Base-by-base conservation (phyloP, 2,113 vertebrate species). In the Pseudopipra pipra region DNA sequence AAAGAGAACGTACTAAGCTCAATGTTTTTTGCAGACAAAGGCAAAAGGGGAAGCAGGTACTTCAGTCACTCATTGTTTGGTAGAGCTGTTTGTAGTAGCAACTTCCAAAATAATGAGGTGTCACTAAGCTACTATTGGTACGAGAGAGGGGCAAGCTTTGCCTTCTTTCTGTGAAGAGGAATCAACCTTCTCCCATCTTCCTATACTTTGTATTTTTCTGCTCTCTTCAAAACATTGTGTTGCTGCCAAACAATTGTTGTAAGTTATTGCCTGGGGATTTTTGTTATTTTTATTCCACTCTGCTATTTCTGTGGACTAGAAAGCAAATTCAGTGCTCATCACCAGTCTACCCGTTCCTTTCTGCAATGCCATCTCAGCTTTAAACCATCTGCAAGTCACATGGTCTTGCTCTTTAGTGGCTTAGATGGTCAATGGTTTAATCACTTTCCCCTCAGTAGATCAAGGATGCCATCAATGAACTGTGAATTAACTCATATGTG, bases 91-190 rank as follows among this genome's bases (percentile, higher is more conserved):
- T 91, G 95, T 88, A 92, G 93, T 49, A 86, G 73, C 66, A 84
- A 52, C 89, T 91, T 93, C 87, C 80, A 75, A 93, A 95, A 93
- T 95, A 95, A 95, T 92, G 94, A 96, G 89, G 66, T 91, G 94
- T 92, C 95, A 87, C 73, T 70, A 8, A 51, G 35, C 77, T 72
- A 11, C 85, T 66, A 73, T 78, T 89, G 62, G 47, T 46, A 47
- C 51, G 62, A 85, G 70, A 90, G 80, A 92, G 91, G 58, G 58
- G 62, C 68, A 89, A 85, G 70, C n/a, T 93, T 95, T 87, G 41
- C 87, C 49, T 85, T 93, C 47, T 58, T 65, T 55, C 74, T 89
- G 41, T 81, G 68, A 85, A 94, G 62, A 89, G 83, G 88, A 93
- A 89, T 85, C 71, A 94, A 72, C 73, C 61, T 90, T 85, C 62